Base-by-base conservation (phyloP, 1,140 invertebrate species). In the Conus betulinus region DNA sequence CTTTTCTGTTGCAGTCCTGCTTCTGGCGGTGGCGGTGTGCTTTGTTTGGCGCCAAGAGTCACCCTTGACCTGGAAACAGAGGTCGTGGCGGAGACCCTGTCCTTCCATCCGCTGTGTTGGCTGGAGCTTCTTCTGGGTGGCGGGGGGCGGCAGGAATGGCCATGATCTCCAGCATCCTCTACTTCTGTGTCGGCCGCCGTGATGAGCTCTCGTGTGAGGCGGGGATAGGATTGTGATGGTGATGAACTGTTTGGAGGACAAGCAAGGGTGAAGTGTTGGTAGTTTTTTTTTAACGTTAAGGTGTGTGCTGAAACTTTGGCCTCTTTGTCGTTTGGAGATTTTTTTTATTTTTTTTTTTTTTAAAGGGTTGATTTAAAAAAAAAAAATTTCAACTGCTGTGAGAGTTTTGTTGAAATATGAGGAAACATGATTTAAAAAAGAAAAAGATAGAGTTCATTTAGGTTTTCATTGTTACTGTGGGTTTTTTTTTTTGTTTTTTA, bases 111-210 rank as follows among this genome's bases (percentile, higher is more conserved):
- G 3, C 71, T 92, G 1, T 94, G n/a, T 93, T 74, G 91, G 91
- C n/a, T 94, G 94, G 94, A 93, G 93, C 85, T 94, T 93, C n/a
- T n/a, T n/a, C 88, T 94, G 94, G 94, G 90, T 93, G 3, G 94
- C 91, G 3, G 0, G 91, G 87, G 7, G 90, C 83, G 10, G 92
- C 92, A 0, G 87, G 89, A 3, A 92, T 94, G 92, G 86, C 94
- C 13, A 90, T 94, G 7, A 90, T 94, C 55, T 92, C 93, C 10
- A 92, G 90, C 85, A 89, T 93, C 84, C 90, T 94, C n/a, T 94
- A 94, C 90, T 93, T 93, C 90, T 93, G 93, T 91, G 91, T 94
- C 5, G 92, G 93, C 23, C 87, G 93, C 3, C 76, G 85, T 10
- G 90, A 93, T 25, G 88, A 92, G 67, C 90, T 90, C n/a, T n/a